Conservation (phyloP, 2,888 invertebrate genomes). For the Nephrotoma appendiculata region DNA sequence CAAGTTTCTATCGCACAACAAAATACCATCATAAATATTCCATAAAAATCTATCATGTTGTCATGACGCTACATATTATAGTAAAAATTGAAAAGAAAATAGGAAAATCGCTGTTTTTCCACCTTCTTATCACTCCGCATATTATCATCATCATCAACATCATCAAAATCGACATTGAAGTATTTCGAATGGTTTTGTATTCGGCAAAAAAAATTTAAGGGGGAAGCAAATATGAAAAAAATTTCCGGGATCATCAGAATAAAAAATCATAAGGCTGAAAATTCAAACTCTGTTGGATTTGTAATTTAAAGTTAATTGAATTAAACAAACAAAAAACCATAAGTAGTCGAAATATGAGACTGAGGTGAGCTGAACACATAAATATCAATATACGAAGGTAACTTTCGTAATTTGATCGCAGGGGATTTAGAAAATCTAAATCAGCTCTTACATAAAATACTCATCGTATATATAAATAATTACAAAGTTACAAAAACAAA, state of each 20-base stretch:
- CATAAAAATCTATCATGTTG: background rate
- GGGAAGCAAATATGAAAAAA: background rate
- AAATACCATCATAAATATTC: background rate
- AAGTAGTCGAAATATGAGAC: background rate
- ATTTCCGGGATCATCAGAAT: background rate
- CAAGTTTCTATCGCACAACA: background rate
- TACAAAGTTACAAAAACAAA: background rate
- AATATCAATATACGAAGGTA: background rate
- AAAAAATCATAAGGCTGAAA: background rate
- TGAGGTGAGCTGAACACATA: background rate
- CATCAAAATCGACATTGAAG: background rate
- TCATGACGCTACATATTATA: background rate
- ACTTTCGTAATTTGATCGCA: background rate
- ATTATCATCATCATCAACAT: background rate
- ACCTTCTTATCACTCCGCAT: background rate
- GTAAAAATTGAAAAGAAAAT: background rate
- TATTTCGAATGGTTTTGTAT: background rate
- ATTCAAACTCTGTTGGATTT: background rate
- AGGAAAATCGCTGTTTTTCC: background rate
- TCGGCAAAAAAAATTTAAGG: background rate
- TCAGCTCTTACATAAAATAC: background rate
- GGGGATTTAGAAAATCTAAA: background rate
- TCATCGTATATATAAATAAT: background rate
- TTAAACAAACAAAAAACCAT: background rate
- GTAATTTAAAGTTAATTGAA: background rate